Percentiles rank a stretch among this genome's conserved stretches.
Conservation (phyloP, 1,140 invertebrate species). For the Venturia canescens region DNA sequence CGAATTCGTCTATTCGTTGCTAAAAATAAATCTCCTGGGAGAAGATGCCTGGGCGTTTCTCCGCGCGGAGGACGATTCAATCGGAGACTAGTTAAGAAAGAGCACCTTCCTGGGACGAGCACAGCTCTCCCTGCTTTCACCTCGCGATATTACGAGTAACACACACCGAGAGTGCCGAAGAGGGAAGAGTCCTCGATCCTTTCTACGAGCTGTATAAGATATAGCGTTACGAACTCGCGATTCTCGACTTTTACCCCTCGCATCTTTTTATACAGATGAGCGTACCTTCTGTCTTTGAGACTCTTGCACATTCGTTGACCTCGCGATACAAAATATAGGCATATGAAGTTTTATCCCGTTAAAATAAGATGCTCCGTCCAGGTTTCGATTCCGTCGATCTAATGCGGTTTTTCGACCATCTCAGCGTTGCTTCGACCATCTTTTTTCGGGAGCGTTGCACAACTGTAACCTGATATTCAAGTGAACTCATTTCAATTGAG, state of each 20-base stretch:
- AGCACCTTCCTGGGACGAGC: background rate
- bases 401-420: too few species aligned
- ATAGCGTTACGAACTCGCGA: background rate
- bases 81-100: constrained; percentile 24
- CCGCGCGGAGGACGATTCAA: background rate
- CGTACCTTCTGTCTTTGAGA: background rate
- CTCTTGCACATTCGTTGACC: background rate
- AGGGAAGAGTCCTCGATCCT: constrained; percentile 30
- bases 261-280: background rate
- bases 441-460: too few species aligned
- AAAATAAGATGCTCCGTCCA: too few species aligned
- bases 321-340: background rate
- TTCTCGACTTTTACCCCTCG: constrained; percentile 16
- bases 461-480: too few species aligned
- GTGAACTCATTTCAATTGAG: too few species aligned
- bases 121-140: constrained; percentile 34
- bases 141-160: constrained; percentile 14
- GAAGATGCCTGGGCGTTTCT: too few species aligned
- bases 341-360: too few species aligned
- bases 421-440: too few species aligned
- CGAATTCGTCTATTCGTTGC: too few species aligned
- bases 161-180: constrained; percentile 21
- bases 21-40: too few species aligned
- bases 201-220: constrained; percentile 20
- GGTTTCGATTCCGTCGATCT: too few species aligned